Evolutionary conservation across 2,888 invertebrate genomes (phyloP), one percentile per base, ranked within the genome.

Genomic region (Drosophila phalerata): DNA sequence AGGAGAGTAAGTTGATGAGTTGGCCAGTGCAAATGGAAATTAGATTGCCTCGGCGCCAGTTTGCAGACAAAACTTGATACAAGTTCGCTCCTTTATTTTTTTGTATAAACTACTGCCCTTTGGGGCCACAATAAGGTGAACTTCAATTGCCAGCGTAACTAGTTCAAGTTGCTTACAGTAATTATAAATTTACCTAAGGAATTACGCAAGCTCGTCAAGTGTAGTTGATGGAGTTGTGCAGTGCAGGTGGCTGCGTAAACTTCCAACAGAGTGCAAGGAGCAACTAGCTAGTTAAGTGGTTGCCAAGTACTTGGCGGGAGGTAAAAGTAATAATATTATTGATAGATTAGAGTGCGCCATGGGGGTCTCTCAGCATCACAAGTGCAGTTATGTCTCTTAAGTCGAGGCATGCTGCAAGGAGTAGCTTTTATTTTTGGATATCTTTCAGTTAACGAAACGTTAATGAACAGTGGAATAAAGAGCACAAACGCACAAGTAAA

Each of bases 161-260:
- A 81, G 88, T 87, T 89, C 82, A 85, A 89, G 85, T 89, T 87
- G 89, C 85, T 81, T 81, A 73, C 85, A 81, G 88, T 85, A 85
- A 85, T 85, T 85, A 85, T 87, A 89, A 85, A 85, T 85, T 85
- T 85, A 89, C 85, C 85, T 78, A 81, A 89, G 76, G 89, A 85
- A 85, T 85, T 85, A 85, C 85, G 79, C 63, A 71, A 80, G 68
- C 75, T 70, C 77, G 71, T 74, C 69, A 62, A 48, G 48, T 38
- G 42, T 40, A 64, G 64, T 64, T 52, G 45, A 49, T 62, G 63
- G 30, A 64, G 74, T 69, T 76, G 15, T 38, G 37, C 40, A 48
- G 38, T 69, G 42, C 68, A 58, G 77, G 67, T 60, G 69, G 57
- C 61, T 63, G 38, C 60, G 49, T 51, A 57, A 69, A 69, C 58